phyloP scores from a whole-genome alignment of 1,140 invertebrate genomes.

The Cydia strobilella region DNA sequence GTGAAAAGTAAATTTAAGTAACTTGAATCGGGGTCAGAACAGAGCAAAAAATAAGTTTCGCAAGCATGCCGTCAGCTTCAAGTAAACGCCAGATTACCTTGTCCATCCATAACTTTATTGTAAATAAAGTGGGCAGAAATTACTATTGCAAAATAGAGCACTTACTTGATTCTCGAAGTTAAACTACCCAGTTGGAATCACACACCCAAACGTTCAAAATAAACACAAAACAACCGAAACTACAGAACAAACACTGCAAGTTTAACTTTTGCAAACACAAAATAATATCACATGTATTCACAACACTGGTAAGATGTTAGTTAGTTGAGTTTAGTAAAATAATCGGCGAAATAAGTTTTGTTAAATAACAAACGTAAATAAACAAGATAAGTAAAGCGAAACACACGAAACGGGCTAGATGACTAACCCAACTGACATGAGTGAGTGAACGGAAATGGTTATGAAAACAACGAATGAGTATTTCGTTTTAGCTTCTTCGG shows the following conservation, averaged over 20 bases:
- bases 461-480: slow-evolving; percentile 26
- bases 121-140: background rate
- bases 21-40: slow-evolving; percentile 41
- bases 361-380: slow-evolving; percentile 53
- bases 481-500: background rate
- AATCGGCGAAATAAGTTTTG: slow-evolving; percentile 36
- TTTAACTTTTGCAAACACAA: slow-evolving; percentile 15
- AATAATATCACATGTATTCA: slow-evolving; percentile 24
- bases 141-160: background rate
- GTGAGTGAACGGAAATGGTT: slow-evolving; percentile 32
- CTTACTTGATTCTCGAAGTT: background rate
- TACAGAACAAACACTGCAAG: slow-evolving; percentile 3
- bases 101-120: slow-evolving; percentile 2
- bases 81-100: slow-evolving; percentile 8
- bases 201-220: slow-evolving; percentile 22
- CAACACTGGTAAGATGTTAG: background rate
- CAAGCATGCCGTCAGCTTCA: slow-evolving; percentile 25
- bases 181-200: slow-evolving; percentile 3
- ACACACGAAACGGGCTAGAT: slow-evolving; percentile 35
- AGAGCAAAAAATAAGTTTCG: slow-evolving; percentile 41
- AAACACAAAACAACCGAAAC: slow-evolving; percentile 27
- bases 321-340: background rate
- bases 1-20: slow-evolving; percentile 15
- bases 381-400: slow-evolving; percentile 43
- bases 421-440: slow-evolving; percentile 45